Conservation (phyloP, 2,113 vertebrate species). For the Xiphorhynchus elegans region DNA sequence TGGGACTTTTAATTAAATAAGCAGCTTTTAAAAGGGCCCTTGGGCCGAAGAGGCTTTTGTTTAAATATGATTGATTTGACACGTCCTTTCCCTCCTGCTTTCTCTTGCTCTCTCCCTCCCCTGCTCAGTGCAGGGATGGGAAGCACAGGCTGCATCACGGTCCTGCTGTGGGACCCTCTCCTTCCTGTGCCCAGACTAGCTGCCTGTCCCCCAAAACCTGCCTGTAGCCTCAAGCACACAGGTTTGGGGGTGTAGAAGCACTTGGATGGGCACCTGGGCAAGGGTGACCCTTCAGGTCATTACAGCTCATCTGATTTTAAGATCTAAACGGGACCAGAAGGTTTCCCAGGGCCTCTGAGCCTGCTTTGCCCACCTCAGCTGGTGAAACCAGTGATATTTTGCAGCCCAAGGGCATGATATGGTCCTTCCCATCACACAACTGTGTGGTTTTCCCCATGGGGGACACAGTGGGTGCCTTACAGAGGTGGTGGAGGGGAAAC, state of each 20-base stretch:
- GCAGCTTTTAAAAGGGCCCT: conserved; percentile 97
- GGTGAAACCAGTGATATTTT: neutral
- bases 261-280: fast-evolving
- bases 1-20: conserved; percentile 99
- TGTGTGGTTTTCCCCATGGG: fast-evolving
- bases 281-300: neutral
- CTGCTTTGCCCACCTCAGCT: neutral
- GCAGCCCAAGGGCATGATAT: neutral
- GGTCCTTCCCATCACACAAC: neutral
- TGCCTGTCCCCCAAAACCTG: neutral
- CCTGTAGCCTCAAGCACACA: fast-evolving
- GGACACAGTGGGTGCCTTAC: fast-evolving
- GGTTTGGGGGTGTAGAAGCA: neutral
- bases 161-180: neutral
- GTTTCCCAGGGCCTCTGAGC: neutral
- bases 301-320: fast-evolving
- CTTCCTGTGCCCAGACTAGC: neutral
- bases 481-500: neutral
- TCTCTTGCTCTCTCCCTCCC: neutral
- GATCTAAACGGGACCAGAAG: neutral
- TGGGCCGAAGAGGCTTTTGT: conserved; percentile 92
- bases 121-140: neutral
- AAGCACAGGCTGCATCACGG: neutral
- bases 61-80: conserved; percentile 99
- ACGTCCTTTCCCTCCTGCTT: conserved; percentile 75